These are phyloP conservation scores for Phalanger gymnotis DNA, from an alignment of 2,797 vertebrate genomes.

Conservation along the genomic window DNA sequence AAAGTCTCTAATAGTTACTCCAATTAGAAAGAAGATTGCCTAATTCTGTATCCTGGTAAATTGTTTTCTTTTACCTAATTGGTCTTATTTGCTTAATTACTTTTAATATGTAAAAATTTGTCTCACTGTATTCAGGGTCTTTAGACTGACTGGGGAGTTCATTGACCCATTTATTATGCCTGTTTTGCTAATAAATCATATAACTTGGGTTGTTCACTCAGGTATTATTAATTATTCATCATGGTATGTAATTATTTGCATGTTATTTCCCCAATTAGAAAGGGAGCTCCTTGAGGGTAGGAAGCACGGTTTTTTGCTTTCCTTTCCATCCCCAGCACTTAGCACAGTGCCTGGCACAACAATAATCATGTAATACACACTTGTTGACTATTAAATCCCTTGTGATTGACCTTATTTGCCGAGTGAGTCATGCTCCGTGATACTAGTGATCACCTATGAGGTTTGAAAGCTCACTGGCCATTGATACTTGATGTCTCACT, in stretches of 20 bases:
- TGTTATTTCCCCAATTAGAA: not conserved
- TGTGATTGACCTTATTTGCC: not conserved
- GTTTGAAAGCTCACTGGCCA: not conserved
- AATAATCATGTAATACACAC: not conserved
- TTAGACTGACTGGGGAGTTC: not conserved
- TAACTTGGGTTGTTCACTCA: not conserved
- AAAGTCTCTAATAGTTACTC: not conserved
- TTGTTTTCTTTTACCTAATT: not conserved
- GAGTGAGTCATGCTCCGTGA: not conserved
- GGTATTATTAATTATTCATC: not conserved
- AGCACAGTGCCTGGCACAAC: not conserved
- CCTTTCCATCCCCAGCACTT: not conserved
- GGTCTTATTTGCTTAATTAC: not conserved
- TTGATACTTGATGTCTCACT: not conserved
- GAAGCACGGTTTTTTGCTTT: not conserved
- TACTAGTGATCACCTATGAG: not conserved
- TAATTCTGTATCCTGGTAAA: not conserved
- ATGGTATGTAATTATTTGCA: not conserved
- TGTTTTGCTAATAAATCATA: not conserved
- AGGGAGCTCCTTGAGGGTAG: not conserved
- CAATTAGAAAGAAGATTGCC: not conserved
- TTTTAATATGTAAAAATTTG: not conserved
- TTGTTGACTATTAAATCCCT: not conserved
- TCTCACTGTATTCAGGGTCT: not conserved
- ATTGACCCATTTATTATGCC: not conserved